Conservation (phyloP, 64 coral and sea anemone genomes). For the Acropora yongei region DNA sequence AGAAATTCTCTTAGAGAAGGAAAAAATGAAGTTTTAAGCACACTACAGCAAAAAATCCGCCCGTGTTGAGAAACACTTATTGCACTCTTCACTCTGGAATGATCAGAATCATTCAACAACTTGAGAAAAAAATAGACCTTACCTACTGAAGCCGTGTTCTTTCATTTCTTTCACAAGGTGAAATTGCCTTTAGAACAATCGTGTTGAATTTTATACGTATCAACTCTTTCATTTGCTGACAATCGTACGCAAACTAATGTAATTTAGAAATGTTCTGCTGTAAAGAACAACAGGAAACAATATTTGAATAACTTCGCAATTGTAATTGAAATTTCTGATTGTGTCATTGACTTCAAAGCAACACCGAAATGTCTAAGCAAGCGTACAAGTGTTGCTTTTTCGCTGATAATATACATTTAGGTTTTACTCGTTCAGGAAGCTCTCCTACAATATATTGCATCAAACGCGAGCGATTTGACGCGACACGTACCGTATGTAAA, state of each 20-base stretch:
- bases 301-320: background rate
- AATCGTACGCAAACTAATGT: background rate
- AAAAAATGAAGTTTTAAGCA: too few relatives aligned
- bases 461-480: too few relatives aligned
- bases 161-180: background rate
- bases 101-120: too few relatives aligned
- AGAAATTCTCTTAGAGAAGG: too few relatives aligned
- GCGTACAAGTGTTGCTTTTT: too few relatives aligned
- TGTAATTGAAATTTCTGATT: background rate
- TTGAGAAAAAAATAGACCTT: background rate
- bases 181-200: background rate
- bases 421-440: background rate
- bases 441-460: background rate
- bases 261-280: slow-evolving; percentile 10
- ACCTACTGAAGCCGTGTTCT: background rate
- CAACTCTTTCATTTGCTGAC: background rate
- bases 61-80: too few relatives aligned
- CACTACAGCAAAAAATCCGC: too few relatives aligned
- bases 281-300: background rate
- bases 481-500: too few relatives aligned
- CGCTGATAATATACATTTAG: too few relatives aligned
- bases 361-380: too few relatives aligned
- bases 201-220: background rate
- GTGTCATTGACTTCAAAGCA: background rate
- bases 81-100: too few relatives aligned